Evolutionary conservation across 2,888 invertebrate species (phyloP).

Genomic region (Cosmorhoe ocellata): DNA sequence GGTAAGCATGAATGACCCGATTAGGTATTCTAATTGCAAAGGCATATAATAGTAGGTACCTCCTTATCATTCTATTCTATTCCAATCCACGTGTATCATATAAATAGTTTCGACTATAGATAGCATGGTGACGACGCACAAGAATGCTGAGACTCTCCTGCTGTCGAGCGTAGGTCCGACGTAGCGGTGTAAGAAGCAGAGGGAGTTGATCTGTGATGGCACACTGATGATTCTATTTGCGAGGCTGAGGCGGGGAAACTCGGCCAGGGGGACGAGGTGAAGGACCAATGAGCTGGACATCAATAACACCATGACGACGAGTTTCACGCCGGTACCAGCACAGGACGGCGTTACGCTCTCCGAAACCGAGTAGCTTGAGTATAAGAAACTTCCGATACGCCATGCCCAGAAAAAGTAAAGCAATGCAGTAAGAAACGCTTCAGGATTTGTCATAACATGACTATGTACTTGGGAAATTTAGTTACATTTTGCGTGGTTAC

Average conservation of each 20-base stretch:
- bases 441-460: slow-evolving; percentile 27
- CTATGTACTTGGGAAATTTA: background rate
- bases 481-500: slow-evolving; percentile 1
- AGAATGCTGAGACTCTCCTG: slow-evolving; percentile 36
- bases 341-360: slow-evolving; percentile 36
- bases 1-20: too few species aligned
- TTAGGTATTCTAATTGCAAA: background rate
- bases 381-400: slow-evolving; percentile 43
- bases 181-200: slow-evolving; percentile 47
- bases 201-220: slow-evolving; percentile 47
- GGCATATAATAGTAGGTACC: background rate
- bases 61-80: slow-evolving; percentile 36
- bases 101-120: slow-evolving; percentile 47
- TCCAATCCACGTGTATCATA: slow-evolving; percentile 47
- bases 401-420: slow-evolving; percentile 45
- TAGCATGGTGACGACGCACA: slow-evolving; percentile 41
- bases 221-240: slow-evolving; percentile 45
- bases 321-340: slow-evolving; percentile 20
- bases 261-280: slow-evolving; percentile 32
- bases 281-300: slow-evolving; percentile 36
- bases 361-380: slow-evolving; percentile 47
- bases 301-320: slow-evolving; percentile 25
- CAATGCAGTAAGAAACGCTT: slow-evolving; percentile 32
- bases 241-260: slow-evolving; percentile 47
- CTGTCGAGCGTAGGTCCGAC: slow-evolving; percentile 42